Conservation (phyloP, 1,140 invertebrate genomes). For the Solen grandis region DNA sequence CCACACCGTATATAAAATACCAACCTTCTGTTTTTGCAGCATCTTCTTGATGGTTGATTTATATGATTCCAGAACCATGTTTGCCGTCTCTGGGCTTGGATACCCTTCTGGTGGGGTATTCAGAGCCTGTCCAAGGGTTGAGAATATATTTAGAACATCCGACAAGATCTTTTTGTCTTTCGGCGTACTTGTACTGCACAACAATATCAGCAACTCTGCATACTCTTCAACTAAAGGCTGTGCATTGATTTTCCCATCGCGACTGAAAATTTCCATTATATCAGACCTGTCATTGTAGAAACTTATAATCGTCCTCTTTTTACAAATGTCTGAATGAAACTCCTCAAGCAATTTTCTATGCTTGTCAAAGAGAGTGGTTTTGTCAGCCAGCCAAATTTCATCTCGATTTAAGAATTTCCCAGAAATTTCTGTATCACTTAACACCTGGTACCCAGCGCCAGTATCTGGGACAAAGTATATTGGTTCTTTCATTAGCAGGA, state of each 20-base stretch:
- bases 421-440: constrained; percentile 38
- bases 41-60: constrained; percentile 46
- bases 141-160: constrained; percentile 65
- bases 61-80: constrained; percentile 35
- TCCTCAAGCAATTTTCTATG: constrained; percentile 63
- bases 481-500: constrained; percentile 71
- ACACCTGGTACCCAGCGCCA: neutral
- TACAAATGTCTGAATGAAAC: constrained; percentile 66
- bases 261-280: constrained; percentile 60
- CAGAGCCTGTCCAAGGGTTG: constrained; percentile 60
- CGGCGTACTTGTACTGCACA: constrained; percentile 54
- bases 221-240: constrained; percentile 66
- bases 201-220: constrained; percentile 66
- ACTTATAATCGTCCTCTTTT: constrained; percentile 55
- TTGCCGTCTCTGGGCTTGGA: constrained; percentile 15
- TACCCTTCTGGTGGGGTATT: constrained; percentile 7
- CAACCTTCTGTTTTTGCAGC: constrained; percentile 52
- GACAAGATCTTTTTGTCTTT: constrained; percentile 55
- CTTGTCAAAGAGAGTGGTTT: constrained; percentile 70
- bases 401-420: constrained; percentile 69
- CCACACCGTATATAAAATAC: too few species aligned
- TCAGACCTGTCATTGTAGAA: constrained; percentile 44
- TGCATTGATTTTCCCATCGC: constrained; percentile 47
- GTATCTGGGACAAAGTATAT: constrained; percentile 73
- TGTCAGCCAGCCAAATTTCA: constrained; percentile 77